Base-by-base conservation (phyloP, 2,888 invertebrate species). In the Hylaea fasciaria region DNA sequence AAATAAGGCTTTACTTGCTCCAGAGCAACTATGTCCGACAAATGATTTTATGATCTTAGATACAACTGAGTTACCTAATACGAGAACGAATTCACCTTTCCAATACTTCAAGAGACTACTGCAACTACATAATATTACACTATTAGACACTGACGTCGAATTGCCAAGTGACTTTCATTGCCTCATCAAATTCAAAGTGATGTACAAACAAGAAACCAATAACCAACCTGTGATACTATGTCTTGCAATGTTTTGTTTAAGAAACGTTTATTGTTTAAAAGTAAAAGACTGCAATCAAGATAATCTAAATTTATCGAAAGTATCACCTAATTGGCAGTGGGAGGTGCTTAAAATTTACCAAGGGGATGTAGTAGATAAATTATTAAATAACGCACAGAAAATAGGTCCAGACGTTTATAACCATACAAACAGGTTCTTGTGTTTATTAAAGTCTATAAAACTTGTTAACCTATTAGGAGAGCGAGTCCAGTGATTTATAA, bases 311-410 rank as follows among this genome's bases (percentile, higher is more conserved):
- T 66, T 89, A 39, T 65, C 62, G 17, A 77, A 77, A 62, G 71
- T 91, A 67, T 76, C 83, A 22, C 77, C 87, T 1, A 81, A 82
- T 64, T 91, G 91, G 91, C 91, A 92, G 73, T 91, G 91, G 91
- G 86, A 90, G 72, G 80, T 91, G 57, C 68, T 91, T n/a, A 85
- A 85, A 66, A 74, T 82, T 37, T 88, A 77, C 64, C 76, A 69
- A 62, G 80, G 83, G 16, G 79, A 85, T 22, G 76, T 88, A 35
- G 75, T 77, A 0, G 39, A 51, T 0, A 86, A 81, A 72, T 43
- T 89, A 16, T 57, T 84, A 52, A 54, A 70, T 39, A 83, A 77
- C 72, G 85, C 89, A 39, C 55, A 66, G 61, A 85, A 77, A 71
- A 61, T 79, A n/a, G 70, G 80, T 43, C 58, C 49, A 29, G 70